Evolutionary conservation across 2,797 vertebrate species (phyloP).

Genomic region (Alectoris magna): DNA sequence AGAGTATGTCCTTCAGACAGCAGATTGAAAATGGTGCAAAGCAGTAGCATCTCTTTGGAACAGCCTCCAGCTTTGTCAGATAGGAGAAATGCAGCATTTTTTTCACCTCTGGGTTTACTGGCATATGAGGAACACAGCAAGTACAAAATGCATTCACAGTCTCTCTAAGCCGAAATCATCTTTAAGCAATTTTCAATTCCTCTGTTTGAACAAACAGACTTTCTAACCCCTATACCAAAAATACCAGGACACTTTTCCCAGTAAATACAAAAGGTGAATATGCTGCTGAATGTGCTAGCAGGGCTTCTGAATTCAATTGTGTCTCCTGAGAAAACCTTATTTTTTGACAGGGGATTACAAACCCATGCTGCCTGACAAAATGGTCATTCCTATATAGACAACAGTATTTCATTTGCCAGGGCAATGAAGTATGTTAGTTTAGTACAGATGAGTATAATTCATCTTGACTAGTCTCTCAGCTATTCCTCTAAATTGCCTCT

Average conservation of each 20-base stretch:
- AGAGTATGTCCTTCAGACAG: not conserved
- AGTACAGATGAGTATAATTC: not conserved
- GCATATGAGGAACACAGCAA: not conserved
- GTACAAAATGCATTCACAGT: not conserved
- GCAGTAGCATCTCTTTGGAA: not conserved
- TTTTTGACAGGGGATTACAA: not conserved
- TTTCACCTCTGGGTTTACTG: not conserved
- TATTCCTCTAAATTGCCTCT: not conserved
- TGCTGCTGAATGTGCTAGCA: not conserved
- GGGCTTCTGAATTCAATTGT: not conserved
- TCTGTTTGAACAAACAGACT: not conserved
- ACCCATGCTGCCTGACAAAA: not conserved
- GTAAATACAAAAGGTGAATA: not conserved
- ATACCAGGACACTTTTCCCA: not conserved
- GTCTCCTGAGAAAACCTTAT: not conserved
- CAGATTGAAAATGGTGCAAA: not conserved
- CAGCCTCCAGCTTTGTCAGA: not conserved
- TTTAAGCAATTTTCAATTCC: not conserved
- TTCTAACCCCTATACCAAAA: not conserved
- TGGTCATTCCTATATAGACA: not conserved
- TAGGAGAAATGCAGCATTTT: not conserved
- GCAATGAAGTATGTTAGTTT: not conserved
- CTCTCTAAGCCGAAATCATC: not conserved
- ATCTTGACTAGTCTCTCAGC: not conserved
- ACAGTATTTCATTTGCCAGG: not conserved